Conservation (phyloP, 2,797 vertebrate species). For the Takifugu rubripes region DNA sequence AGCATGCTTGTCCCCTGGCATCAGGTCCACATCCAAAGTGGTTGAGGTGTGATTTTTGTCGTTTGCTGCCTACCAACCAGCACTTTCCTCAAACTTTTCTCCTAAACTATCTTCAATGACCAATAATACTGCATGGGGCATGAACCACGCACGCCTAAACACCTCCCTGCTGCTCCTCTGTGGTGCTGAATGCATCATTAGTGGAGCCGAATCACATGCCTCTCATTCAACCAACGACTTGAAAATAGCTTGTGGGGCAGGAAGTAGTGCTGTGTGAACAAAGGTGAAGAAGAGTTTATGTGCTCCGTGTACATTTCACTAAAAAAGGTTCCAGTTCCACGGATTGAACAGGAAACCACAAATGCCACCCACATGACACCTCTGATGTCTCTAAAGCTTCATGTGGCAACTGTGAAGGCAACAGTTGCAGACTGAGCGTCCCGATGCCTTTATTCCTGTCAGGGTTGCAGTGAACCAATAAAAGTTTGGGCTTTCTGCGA, state of each 20-base stretch:
- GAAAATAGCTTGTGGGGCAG: background rate
- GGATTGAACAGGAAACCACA: slow-evolving; percentile 38
- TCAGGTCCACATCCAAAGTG: no score
- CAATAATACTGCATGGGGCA: background rate
- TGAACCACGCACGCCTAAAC: no score
- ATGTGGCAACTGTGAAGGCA: slow-evolving; percentile 12
- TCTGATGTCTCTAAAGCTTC: slow-evolving; percentile 20
- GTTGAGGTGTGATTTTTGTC: no score
- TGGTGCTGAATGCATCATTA: background rate
- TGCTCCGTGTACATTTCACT: background rate
- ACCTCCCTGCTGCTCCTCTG: background rate
- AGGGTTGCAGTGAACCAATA: no score
- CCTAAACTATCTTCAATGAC: no score
- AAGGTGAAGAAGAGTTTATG: slow-evolving; percentile 9
- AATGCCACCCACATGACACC: slow-evolving; percentile 33
- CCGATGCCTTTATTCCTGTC: no score
- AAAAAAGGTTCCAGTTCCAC: slow-evolving; percentile 3
- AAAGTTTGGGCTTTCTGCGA: no score
- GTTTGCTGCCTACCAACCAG: no score
- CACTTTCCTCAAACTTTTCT: no score
- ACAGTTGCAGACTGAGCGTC: background rate
- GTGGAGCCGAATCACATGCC: background rate
- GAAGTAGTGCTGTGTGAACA: slow-evolving; percentile 4
- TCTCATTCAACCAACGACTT: background rate
- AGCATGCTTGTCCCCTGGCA: no score